These are phyloP conservation scores for Tachysurus vachellii DNA, from an alignment of 2,113 vertebrate genomes.

Conservation along the genomic window DNA sequence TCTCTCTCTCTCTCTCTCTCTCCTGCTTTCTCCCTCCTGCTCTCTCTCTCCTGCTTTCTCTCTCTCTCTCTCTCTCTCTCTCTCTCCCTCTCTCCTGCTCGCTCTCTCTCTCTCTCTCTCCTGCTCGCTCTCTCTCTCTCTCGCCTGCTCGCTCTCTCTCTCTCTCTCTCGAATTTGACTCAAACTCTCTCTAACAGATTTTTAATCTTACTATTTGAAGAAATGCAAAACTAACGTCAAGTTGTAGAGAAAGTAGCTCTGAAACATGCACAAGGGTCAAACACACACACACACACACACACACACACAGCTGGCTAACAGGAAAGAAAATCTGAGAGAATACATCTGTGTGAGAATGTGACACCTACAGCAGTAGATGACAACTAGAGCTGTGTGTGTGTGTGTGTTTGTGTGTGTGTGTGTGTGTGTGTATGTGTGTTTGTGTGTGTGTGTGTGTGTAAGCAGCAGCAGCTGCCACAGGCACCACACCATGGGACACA, in stretches of 20 bases:
- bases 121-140: neutral
- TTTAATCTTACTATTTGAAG: neutral
- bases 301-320: neutral
- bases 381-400: conserved; percentile 11
- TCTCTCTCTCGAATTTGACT: neutral
- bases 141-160: too few relatives aligned
- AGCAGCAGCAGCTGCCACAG: conserved; percentile 53
- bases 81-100: neutral
- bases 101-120: neutral
- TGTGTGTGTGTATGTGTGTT: conserved; percentile 32
- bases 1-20: neutral
- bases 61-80: neutral
- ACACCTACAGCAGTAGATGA: conserved; percentile 31
- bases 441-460: conserved; percentile 16
- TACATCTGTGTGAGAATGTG: conserved; percentile 26
- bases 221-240: neutral
- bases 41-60: neutral
- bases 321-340: conserved; percentile 6
- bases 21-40: neutral
- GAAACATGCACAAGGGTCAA: neutral
- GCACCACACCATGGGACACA: conserved; percentile 62
- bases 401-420: conserved; percentile 18
- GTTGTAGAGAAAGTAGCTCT: neutral
- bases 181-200: neutral
- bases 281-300: neutral